These are phyloP conservation scores for Bovichtus variegatus DNA, from an alignment of 2,797 vertebrate genomes.

Conservation along the genomic window DNA sequence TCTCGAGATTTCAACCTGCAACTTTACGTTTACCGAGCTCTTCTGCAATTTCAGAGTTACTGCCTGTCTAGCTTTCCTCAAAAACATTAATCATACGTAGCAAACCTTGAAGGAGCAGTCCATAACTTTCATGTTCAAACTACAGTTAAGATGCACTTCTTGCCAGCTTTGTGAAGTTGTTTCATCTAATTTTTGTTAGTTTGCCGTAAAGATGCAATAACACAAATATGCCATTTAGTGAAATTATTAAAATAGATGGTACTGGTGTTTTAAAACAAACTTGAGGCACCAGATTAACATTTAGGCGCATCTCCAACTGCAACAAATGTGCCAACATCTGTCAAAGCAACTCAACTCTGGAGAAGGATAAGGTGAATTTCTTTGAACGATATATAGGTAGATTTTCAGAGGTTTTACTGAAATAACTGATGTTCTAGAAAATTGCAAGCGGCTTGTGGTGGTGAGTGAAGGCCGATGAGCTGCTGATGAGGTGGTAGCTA, in stretches of 20 bases:
- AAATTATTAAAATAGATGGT: neutral
- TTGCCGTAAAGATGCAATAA: neutral
- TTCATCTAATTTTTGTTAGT: slow-evolving; percentile 6
- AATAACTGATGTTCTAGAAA: neutral
- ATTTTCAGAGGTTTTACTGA: neutral
- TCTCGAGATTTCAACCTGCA: slow-evolving; percentile 64
- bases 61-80: slow-evolving; percentile 50
- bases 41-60: slow-evolving; percentile 59
- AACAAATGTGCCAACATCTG: neutral
- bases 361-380: neutral
- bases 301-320: neutral
- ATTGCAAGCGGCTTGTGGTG: neutral
- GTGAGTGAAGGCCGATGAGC: neutral
- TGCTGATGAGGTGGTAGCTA: slow-evolving; percentile 67
- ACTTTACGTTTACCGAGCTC: slow-evolving; percentile 61
- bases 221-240: slow-evolving; percentile 1
- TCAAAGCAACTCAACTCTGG: neutral
- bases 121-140: slow-evolving; percentile 22
- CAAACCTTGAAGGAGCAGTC: slow-evolving; percentile 30
- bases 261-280: neutral
- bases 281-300: neutral
- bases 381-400: neutral
- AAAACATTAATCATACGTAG: slow-evolving; percentile 56
- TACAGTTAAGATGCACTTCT: slow-evolving; percentile 16
- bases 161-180: slow-evolving; percentile 20